These are phyloP conservation scores for Channa striata DNA, from an alignment of 2,797 vertebrate genomes.

Conservation along the genomic window DNA sequence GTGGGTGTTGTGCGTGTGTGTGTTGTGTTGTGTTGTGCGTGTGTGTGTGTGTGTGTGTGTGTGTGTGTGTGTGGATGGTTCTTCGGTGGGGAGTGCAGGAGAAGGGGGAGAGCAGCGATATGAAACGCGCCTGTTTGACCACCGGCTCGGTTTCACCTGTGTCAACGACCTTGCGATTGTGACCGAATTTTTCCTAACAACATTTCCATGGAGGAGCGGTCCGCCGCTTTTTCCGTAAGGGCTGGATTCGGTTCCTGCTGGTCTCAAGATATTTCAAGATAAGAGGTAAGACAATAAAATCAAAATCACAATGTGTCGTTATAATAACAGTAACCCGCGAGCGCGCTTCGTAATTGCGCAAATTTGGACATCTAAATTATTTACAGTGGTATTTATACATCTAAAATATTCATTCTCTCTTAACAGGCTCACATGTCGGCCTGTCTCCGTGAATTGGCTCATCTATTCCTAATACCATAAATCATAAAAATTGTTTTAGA, in stretches of 20 bases:
- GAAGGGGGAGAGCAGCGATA: constrained; percentile 62
- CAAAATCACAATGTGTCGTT: no score
- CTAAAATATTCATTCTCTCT: constrained; percentile 24
- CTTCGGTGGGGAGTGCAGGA: constrained; percentile 68
- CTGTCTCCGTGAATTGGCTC: constrained; percentile 38
- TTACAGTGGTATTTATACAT: constrained; percentile 38
- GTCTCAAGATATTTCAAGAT: constrained; percentile 75
- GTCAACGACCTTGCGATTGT: constrained; percentile 75
- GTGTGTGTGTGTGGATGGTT: constrained; percentile 19
- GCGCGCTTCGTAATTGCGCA: constrained; percentile 36
- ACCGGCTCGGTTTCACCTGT: constrained; percentile 73
- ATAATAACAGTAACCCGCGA: neutral
- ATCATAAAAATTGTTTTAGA: constrained; percentile 52
- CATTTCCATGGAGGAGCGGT: constrained; percentile 75
- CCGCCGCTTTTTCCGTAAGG: constrained; percentile 60
- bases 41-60: constrained; percentile 22
- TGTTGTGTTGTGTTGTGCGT: no score
- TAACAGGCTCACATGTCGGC: constrained; percentile 35
- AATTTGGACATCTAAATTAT: constrained; percentile 33
- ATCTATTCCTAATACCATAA: constrained; percentile 21
- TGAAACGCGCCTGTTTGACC: constrained; percentile 74
- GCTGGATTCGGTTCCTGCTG: constrained; percentile 64
- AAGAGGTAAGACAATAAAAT: constrained; percentile 72
- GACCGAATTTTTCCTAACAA: constrained; percentile 60
- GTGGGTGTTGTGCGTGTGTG: constrained; percentile 81